Conservation (phyloP, 2,797 vertebrate genomes). For the Lithobates pipiens region DNA sequence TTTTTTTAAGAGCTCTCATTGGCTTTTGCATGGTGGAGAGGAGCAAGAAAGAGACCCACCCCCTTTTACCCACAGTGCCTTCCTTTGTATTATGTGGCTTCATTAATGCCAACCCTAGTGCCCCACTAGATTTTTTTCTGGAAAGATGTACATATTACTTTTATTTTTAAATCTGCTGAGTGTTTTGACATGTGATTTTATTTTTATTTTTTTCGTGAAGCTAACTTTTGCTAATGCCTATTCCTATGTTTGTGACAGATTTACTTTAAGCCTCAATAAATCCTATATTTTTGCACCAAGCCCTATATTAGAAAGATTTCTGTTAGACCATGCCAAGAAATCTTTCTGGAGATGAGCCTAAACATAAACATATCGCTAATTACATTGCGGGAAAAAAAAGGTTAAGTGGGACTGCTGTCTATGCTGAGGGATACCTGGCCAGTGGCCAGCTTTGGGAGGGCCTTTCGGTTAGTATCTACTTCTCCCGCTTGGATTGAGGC, state of each 20-base stretch:
- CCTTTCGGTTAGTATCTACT: slow-evolving; percentile 11
- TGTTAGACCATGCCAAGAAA: not conserved
- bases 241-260: not conserved
- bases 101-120: too few species aligned
- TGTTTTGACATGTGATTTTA: too few species aligned
- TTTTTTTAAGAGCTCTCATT: too few species aligned
- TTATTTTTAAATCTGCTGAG: not conserved
- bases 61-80: too few species aligned
- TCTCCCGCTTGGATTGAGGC: slow-evolving; percentile 51
- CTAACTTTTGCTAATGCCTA: not conserved
- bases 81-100: too few species aligned
- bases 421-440: slow-evolving; percentile 31
- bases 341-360: not conserved
- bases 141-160: too few species aligned
- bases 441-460: slow-evolving; percentile 36
- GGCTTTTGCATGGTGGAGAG: too few species aligned
- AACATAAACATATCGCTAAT: not conserved
- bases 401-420: not conserved
- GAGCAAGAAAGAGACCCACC: too few species aligned
- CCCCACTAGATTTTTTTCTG: too few species aligned
- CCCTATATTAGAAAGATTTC: not conserved
- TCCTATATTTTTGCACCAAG: not conserved
- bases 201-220: too few species aligned
- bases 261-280: not conserved
- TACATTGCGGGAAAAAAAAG: slow-evolving; percentile 25